Evolutionary conservation across 2,797 vertebrate species (phyloP), one percentile per base, ranked within the genome.

Genomic region (Phoxinus dragarum): DNA sequence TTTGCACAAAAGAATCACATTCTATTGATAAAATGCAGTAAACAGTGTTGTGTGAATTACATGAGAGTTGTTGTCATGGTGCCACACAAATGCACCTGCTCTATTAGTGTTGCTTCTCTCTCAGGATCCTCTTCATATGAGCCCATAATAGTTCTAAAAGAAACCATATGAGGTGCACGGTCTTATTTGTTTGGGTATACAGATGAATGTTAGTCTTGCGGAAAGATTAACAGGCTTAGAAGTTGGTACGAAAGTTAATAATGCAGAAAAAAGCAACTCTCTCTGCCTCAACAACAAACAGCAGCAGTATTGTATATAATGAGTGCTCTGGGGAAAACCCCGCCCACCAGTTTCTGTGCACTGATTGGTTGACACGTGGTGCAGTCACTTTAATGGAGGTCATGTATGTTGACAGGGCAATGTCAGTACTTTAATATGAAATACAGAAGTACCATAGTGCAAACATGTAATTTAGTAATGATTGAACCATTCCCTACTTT

Each of bases 321-420:
- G 66, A 85, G 76, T 27, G 67, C 84, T 79, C 84, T 19, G 40
- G 84, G 84, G 76, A 72, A 79, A 85, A 64, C 68, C 66, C 38
- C 40, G 0, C 81, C 71, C 40, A 49, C 6, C 7, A 1, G 38
- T 23, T 47, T 72, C 40, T 71, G 23, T 85, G 52, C 14, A 7
- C 27, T 61, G 68, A 72, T 59, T 79, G 54, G 67, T 14, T 49
- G 54, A 85, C 67, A n/a, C 11, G 7, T 42, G 44, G 59, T 36
- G 16, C 3, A 49, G 54, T 74, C n/a, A 9, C 54, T 42, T 67
- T 76, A 27, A 66, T 2, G 40, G 16, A 40, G 16, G 61, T 54
- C 23, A 40, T 36, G 44, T 42, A 40, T 36, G 44, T 42, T 77
- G 47, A 38, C 56, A 54, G 31, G 11, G 47, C 34, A 68, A 14